A percentile compares a stretch with the other conserved stretches of the same genome.
These are phyloP conservation scores for Eurytoma adleriae DNA, from an alignment of 2,888 invertebrate species.

Conservation along the genomic window DNA sequence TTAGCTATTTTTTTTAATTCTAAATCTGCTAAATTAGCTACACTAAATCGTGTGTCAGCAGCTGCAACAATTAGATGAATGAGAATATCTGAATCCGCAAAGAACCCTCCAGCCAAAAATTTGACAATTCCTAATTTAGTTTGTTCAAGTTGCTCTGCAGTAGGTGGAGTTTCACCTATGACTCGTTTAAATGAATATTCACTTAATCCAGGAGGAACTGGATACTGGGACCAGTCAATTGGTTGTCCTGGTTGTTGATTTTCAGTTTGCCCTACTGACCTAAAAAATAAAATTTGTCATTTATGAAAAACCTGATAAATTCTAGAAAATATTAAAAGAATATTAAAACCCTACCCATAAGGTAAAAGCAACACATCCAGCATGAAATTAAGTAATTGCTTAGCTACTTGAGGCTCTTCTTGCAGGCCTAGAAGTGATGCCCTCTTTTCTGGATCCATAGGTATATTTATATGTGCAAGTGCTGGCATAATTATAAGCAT, in stretches of 20 bases:
- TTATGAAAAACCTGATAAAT: neutral
- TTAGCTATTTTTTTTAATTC: constrained; percentile 88
- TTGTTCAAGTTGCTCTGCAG: constrained; percentile 88
- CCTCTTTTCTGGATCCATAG: constrained; percentile 81
- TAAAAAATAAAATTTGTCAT: constrained; percentile 59
- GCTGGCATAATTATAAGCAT: constrained; percentile 88
- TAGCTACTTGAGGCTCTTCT: constrained; percentile 82
- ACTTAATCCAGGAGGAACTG: constrained; percentile 88
- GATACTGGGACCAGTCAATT: constrained; percentile 72
- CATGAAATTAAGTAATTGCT: constrained; percentile 85
- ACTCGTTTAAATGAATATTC: constrained; percentile 86
- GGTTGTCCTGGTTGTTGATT: constrained; percentile 77
- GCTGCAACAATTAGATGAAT: constrained; percentile 90
- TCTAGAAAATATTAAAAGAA: neutral
- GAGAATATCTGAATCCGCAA: constrained; percentile 85
- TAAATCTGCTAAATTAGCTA: constrained; percentile 91
- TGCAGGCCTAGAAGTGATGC: constrained; percentile 83
- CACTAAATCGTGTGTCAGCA: constrained; percentile 92
- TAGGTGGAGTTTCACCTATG: constrained; percentile 83
- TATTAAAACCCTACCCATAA: constrained; percentile 85
- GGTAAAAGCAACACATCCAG: constrained; percentile 91
- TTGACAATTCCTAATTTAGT: constrained; percentile 88
- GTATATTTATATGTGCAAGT: constrained; percentile 84
- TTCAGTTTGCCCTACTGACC: constrained; percentile 77
- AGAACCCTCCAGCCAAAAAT: constrained; percentile 88